Conservation (phyloP, 2,113 vertebrate species). For the Tetrao urogallus region DNA sequence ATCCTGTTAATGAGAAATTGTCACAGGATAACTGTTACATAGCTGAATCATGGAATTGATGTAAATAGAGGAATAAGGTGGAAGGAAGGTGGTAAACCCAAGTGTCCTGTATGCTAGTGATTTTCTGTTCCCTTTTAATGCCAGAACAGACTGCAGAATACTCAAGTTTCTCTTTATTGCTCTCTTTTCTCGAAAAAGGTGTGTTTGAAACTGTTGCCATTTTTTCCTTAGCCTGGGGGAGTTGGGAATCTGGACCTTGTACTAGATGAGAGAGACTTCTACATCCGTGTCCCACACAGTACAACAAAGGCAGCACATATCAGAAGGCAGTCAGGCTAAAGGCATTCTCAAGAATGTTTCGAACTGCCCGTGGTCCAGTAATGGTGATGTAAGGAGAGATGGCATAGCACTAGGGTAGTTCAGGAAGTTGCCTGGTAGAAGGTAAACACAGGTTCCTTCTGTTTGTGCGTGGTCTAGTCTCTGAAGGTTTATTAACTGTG, state of each 20-base stretch:
- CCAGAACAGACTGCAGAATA: neutral
- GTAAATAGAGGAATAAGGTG: neutral
- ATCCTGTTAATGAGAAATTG: neutral
- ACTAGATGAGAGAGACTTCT: neutral
- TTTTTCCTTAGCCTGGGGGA: neutral
- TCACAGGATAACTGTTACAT: neutral
- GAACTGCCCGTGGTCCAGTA: no score
- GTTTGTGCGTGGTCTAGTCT: neutral
- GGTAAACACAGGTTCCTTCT: neutral
- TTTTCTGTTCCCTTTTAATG: neutral
- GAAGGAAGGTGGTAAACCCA: neutral
- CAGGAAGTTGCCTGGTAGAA: neutral
- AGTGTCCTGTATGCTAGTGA: neutral
- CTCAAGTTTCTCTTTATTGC: neutral
- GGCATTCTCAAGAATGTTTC: neutral
- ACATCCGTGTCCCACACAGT: fast-evolving
- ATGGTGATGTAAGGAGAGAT: neutral
- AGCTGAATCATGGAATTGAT: neutral
- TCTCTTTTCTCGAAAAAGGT: neutral
- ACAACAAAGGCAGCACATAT: neutral
- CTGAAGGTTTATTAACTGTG: neutral
- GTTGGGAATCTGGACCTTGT: neutral
- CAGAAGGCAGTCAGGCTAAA: neutral
- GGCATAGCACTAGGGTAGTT: neutral
- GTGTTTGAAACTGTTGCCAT: neutral